phyloP scores from a whole-genome alignment of 2,113 vertebrate genomes.

The Emydura subglobosa region DNA sequence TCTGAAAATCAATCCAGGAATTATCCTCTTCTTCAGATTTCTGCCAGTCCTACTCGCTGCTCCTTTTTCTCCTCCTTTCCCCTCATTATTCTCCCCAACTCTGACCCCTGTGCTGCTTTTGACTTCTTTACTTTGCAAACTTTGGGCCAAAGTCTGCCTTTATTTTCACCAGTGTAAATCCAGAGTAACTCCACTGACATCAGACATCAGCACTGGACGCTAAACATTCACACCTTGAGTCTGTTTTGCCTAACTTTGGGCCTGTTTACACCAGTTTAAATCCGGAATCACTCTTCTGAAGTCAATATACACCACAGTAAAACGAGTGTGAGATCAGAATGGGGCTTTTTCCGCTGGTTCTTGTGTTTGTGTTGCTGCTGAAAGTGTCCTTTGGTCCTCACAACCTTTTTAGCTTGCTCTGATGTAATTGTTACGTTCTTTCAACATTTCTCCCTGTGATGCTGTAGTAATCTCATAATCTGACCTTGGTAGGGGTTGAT shows the following conservation, averaged over 20 bases:
- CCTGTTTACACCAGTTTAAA: not conserved
- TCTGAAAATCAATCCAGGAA: not conserved
- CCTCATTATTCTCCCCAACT: not conserved
- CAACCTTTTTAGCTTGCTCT: not conserved
- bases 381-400: not conserved
- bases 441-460: not conserved
- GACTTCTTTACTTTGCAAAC: not conserved
- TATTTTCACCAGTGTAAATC: not conserved
- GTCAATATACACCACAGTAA: not conserved
- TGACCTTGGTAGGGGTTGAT: not conserved
- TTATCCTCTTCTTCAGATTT: not conserved
- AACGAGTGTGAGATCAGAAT: not conserved
- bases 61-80: not conserved
- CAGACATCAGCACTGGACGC: not conserved
- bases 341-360: not conserved
- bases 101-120: not conserved
- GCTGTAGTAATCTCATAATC: not conserved
- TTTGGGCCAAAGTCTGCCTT: not conserved
- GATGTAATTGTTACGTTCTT: not conserved
- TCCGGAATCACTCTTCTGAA: not conserved
- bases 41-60: not conserved
- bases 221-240: not conserved
- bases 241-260: not conserved
- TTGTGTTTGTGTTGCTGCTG: not conserved
- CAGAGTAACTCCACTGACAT: not conserved